Conservation (phyloP, 1,140 invertebrate species). For the Zophobas atratus region DNA sequence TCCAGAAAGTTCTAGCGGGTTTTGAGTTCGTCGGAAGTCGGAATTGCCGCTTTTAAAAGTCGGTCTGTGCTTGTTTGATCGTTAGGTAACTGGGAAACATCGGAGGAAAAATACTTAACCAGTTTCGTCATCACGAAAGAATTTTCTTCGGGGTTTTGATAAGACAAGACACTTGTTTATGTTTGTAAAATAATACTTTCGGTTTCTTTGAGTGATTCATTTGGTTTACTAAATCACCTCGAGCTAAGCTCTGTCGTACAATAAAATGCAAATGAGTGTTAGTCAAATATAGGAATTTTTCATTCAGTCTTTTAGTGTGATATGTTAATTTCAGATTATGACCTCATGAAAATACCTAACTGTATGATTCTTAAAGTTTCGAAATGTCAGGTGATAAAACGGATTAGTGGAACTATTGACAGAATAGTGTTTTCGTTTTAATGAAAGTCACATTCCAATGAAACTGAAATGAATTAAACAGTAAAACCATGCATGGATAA, state of each 20-base stretch:
- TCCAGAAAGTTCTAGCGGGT: neutral
- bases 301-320: too few relatives aligned
- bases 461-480: too few relatives aligned
- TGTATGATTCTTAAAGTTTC: too few relatives aligned
- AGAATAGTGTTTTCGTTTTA: too few relatives aligned
- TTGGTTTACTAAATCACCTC: neutral
- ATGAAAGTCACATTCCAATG: too few relatives aligned
- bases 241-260: neutral
- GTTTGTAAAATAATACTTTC: constrained; percentile 11
- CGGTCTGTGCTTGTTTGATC: neutral
- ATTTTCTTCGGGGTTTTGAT: neutral
- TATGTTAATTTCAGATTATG: neutral
- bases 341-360: neutral
- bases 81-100: neutral
- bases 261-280: constrained; percentile 20
- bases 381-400: too few relatives aligned
- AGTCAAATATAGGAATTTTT: constrained; percentile 22
- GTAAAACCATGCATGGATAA: too few relatives aligned
- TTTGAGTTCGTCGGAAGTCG: neutral
- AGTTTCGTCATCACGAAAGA: neutral
- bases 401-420: too few relatives aligned
- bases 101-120: too few relatives aligned
- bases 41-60: neutral
- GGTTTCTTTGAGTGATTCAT: constrained; percentile 24
- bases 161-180: constrained; percentile 9